phyloP scores from a whole-genome alignment of 2,797 vertebrate species.

The Falco berigora region DNA sequence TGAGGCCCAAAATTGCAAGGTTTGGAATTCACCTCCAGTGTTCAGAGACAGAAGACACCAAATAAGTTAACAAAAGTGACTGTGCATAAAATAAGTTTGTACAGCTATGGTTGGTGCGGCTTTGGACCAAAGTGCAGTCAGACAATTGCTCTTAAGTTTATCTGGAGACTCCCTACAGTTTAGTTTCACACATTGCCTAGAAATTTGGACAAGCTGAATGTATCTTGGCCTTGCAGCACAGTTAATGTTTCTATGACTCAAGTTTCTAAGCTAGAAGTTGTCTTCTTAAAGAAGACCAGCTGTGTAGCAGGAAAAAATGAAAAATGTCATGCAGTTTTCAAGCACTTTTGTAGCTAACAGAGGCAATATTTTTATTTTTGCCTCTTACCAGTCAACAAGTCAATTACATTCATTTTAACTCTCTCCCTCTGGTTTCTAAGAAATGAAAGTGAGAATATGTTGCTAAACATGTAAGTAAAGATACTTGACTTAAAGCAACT shows the following conservation, averaged over 20 bases:
- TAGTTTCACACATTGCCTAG: not conserved
- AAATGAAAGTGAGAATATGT: not conserved
- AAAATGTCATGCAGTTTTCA: not conserved
- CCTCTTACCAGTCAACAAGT: not conserved
- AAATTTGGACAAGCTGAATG: not conserved
- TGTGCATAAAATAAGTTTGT: not conserved
- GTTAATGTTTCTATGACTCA: not conserved
- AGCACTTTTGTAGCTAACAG: not conserved
- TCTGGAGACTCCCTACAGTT: not conserved
- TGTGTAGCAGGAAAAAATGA: not conserved
- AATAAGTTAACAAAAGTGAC: not conserved
- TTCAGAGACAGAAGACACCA: not conserved
- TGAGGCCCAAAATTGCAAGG: not conserved
- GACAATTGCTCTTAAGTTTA: not conserved
- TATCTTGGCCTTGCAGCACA: not conserved
- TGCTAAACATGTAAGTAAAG: not conserved
- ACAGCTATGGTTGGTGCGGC: not conserved
- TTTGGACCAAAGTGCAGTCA: not conserved
- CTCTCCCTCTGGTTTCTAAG: not conserved
- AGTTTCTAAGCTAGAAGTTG: not conserved
- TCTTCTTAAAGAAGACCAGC: not conserved
- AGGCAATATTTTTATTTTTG: not conserved
- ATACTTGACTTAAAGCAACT: not conserved
- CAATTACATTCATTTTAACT: conserved; percentile 39
- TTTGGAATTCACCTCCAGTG: not conserved